A percentile compares a stretch with the other conserved stretches of the same genome.
phyloP scores from a whole-genome alignment of 2,113 vertebrate species.

The Polypterus bichir region DNA sequence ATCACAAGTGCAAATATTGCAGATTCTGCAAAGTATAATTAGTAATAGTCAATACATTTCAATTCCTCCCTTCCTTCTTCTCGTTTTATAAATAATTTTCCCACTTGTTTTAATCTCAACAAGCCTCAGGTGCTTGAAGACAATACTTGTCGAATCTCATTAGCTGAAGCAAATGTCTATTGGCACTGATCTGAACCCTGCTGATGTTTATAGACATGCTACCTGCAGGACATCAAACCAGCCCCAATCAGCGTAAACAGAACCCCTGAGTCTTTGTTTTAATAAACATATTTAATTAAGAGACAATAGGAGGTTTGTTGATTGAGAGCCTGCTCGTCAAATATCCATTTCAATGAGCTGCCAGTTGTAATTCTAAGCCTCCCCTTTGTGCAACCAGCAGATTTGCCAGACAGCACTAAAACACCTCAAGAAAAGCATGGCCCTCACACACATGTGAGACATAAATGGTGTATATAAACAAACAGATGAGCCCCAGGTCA shows the following conservation, averaged over 20 bases:
- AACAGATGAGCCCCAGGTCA: no score
- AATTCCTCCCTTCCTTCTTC: no score
- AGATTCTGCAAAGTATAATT: no score
- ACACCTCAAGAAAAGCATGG: neutral
- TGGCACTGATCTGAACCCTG: neutral
- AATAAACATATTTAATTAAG: constrained; percentile 18
- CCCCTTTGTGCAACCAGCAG: constrained; percentile 21
- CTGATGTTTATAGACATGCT: constrained; percentile 3
- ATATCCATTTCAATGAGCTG: constrained; percentile 4
- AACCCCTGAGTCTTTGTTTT: neutral
- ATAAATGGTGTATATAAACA: no score
- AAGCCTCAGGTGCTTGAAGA: no score
- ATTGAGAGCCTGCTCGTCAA: constrained; percentile 12
- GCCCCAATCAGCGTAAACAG: constrained; percentile 2
- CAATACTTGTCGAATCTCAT: no score
- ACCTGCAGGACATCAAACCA: constrained; percentile 25
- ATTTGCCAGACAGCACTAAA: constrained; percentile 29
- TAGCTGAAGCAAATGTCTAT: no score
- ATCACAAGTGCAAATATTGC: no score
- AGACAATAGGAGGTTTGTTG: constrained; percentile 27
- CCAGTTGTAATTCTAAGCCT: constrained; percentile 6
- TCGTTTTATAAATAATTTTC: no score
- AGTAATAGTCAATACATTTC: no score
- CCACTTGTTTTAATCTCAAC: no score
- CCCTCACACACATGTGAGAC: no score